Percentiles rank a stretch among this genome's conserved stretches.
Conservation (phyloP, 2,797 vertebrate species). For the Tauraco hartlaubi region DNA sequence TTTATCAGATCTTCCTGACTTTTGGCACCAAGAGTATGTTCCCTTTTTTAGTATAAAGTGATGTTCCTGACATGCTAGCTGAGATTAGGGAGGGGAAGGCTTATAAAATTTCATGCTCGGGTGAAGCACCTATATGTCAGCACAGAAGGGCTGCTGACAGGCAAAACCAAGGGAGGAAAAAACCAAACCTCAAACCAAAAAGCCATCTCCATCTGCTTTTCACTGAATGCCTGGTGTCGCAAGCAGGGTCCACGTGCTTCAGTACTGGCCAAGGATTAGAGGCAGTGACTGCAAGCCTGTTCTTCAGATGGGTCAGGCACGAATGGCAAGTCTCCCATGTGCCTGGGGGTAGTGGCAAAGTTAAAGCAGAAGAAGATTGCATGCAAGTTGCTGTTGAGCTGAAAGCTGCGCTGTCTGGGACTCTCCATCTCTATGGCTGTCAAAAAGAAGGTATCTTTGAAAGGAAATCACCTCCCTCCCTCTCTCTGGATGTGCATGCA, state of each 20-base stretch:
- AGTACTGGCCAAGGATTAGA: background rate
- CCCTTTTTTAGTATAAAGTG: conserved; percentile 65
- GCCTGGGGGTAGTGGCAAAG: background rate
- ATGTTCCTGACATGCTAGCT: background rate
- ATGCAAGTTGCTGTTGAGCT: background rate
- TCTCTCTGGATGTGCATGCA: background rate
- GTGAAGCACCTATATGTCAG: background rate
- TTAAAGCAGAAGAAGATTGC: background rate
- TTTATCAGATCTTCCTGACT: conserved; percentile 50
- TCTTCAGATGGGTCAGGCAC: background rate
- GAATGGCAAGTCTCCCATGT: background rate
- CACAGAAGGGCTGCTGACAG: background rate
- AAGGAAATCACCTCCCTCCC: background rate
- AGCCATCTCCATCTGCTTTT: background rate
- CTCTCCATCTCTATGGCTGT: background rate
- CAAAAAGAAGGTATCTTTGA: background rate
- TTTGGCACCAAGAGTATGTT: conserved; percentile 16
- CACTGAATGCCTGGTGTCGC: background rate
- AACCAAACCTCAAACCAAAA: background rate
- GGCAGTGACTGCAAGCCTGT: background rate
- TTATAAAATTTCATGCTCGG: background rate
- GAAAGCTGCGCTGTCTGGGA: background rate
- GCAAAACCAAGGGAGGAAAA: background rate
- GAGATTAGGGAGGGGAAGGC: background rate
- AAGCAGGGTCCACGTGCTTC: background rate